Conservation (phyloP, 1,140 invertebrate species). For the Panagrolaimus sp. region DNA sequence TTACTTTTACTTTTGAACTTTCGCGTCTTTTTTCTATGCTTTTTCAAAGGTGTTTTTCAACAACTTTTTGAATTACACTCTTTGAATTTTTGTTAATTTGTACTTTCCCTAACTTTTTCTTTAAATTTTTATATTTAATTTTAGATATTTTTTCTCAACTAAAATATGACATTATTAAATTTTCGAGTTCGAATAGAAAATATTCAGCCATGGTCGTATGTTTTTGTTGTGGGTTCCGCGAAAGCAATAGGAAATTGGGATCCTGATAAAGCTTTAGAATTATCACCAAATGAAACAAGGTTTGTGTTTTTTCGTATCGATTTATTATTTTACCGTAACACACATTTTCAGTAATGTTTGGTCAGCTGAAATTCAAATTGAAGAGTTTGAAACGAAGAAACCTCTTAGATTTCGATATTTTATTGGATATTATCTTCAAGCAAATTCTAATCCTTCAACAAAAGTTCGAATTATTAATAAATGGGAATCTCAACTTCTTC, state of each 20-base stretch:
- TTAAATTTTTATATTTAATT: too few species aligned
- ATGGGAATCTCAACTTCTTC: slow-evolving; percentile 26
- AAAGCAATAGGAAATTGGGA: slow-evolving; percentile 25
- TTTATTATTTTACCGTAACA: neutral
- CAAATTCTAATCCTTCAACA: slow-evolving; percentile 17
- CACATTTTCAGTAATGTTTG: slow-evolving; percentile 20
- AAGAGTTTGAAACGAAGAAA: slow-evolving; percentile 9
- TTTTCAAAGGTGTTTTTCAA: too few species aligned
- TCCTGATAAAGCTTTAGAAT: slow-evolving; percentile 26
- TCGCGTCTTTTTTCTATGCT: too few species aligned
- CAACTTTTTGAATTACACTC: too few species aligned
- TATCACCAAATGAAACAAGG: slow-evolving; percentile 15
- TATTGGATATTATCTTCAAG: slow-evolving; percentile 32
- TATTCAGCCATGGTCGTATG: slow-evolving; percentile 28
- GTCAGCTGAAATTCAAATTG: slow-evolving; percentile 18
- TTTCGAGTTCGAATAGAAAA: neutral
- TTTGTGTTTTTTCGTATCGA: slow-evolving; percentile 13
- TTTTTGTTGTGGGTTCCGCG: slow-evolving; percentile 20
- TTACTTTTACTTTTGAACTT: too few species aligned
- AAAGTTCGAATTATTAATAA: slow-evolving; percentile 22
- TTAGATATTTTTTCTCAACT: neutral
- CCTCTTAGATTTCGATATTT: slow-evolving; percentile 29
- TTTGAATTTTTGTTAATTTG: too few species aligned
- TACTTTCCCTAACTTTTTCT: too few species aligned
- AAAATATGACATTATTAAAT: neutral